A percentile compares a stretch with the other conserved stretches of the same genome.
Conservation (phyloP, 2,113 vertebrate genomes). For the Tragulus kanchil region DNA sequence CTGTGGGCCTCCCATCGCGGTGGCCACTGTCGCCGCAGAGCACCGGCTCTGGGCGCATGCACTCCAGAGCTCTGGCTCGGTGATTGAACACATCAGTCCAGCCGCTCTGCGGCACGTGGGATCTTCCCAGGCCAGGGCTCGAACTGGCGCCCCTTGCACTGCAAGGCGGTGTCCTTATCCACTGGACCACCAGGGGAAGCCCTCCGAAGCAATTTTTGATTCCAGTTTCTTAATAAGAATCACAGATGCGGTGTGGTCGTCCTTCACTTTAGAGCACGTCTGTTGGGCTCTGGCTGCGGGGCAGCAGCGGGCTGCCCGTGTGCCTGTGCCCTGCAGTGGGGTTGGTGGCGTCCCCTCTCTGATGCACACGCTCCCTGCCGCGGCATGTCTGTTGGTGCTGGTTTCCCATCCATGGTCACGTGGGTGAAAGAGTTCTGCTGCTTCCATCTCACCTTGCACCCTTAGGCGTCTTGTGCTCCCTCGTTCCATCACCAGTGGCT, state of each 20-base stretch:
- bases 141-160: too few species aligned
- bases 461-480: neutral
- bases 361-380: neutral
- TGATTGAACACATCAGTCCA: too few species aligned
- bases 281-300: neutral
- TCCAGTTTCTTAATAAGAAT: neutral
- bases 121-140: too few species aligned
- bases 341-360: neutral
- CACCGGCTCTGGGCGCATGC: too few species aligned
- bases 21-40: too few species aligned
- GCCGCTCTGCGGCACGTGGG: too few species aligned
- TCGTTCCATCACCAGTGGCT: neutral
- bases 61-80: too few species aligned
- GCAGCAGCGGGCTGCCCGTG: neutral
- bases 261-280: fast-evolving
- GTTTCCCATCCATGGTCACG: neutral
- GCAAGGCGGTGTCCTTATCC: too few species aligned
- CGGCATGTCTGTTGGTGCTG: neutral
- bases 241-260: neutral
- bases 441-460: neutral
- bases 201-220: neutral
- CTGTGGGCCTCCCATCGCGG: too few species aligned
- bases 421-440: neutral
- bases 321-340: neutral
- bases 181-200: too few species aligned